Percentiles rank a stretch among this genome's conserved stretches.
phyloP scores from a whole-genome alignment of 1,140 invertebrate species.

The Pseudomyrmex flavicornis region DNA sequence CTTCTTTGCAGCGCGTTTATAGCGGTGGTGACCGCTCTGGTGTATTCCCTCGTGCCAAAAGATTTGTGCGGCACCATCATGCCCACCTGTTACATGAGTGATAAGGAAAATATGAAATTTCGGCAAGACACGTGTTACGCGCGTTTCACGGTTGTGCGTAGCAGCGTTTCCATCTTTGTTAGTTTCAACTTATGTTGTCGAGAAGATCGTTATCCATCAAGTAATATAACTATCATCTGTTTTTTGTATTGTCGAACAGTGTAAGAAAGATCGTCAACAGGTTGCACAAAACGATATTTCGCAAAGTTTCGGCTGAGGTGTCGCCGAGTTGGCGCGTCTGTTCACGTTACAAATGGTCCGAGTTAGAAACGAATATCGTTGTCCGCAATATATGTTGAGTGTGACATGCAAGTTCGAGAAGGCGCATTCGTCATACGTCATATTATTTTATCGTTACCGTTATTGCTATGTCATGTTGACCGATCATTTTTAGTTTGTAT shows the following conservation, averaged over 20 bases:
- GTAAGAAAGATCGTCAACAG: constrained; percentile 41
- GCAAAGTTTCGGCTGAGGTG: constrained; percentile 30
- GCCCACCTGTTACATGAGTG: constrained; percentile 85
- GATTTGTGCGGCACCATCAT: constrained; percentile 91
- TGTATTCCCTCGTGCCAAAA: constrained; percentile 90
- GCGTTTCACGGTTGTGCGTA: not conserved
- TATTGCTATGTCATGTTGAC: not conserved
- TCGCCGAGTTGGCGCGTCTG: constrained; percentile 2
- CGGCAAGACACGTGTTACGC: constrained; percentile 4
- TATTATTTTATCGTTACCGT: constrained; percentile 22
- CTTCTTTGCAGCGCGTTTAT: constrained; percentile 87
- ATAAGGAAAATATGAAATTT: constrained; percentile 10
- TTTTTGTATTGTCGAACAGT: not conserved
- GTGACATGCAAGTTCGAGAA: not conserved
- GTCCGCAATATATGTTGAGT: not conserved
- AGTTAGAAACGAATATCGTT: constrained; percentile 6
- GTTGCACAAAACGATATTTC: constrained; percentile 37
- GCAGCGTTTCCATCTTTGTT: not conserved
- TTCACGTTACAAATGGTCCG: constrained; percentile 19
- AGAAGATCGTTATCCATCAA: not conserved
- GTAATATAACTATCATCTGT: not conserved
- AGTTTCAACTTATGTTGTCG: not conserved
- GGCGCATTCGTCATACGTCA: not conserved
- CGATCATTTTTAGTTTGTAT: no score
- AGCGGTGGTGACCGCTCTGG: constrained; percentile 89